Percentiles rank a stretch among this genome's conserved stretches.
Evolutionary conservation across 2,888 invertebrate species (phyloP).

Genomic region (Epinotia nisella): DNA sequence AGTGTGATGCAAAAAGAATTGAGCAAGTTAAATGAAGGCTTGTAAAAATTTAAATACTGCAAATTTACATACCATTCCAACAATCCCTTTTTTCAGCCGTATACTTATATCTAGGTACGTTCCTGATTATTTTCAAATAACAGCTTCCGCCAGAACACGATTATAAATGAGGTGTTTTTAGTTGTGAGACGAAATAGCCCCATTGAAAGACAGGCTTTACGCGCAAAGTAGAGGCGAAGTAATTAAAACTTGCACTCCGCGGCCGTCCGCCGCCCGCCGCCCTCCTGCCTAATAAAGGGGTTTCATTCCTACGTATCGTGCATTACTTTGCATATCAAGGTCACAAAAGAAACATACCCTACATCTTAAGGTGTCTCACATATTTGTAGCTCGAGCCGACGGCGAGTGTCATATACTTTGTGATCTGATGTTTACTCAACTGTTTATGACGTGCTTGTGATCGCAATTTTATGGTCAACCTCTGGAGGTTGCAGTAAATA

Average conservation of each 20-base stretch:
- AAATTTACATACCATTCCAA: conserved; percentile 5
- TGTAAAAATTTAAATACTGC: conserved; percentile 9
- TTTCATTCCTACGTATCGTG: background rate
- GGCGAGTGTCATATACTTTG: too few species aligned
- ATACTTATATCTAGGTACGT: background rate
- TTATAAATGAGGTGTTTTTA: conserved; percentile 76
- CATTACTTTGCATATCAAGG: background rate
- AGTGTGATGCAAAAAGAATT: too few species aligned
- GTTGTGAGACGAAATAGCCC: conserved; percentile 72
- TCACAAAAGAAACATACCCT: background rate
- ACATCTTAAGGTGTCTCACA: too few species aligned
- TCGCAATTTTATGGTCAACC: background rate
- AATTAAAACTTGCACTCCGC: conserved; percentile 76
- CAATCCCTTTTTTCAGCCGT: conserved; percentile 3
- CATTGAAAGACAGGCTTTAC: conserved; percentile 65
- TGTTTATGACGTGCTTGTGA: too few species aligned
- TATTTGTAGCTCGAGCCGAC: too few species aligned
- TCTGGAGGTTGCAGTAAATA: background rate
- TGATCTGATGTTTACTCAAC: too few species aligned
- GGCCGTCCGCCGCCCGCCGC: conserved; percentile 50
- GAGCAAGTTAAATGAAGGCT: background rate
- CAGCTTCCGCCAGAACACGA: conserved; percentile 60
- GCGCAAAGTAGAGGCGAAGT: conserved; percentile 70
- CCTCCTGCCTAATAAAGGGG: conserved; percentile 28
- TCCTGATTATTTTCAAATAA: conserved; percentile 44